A percentile compares a stretch with the other conserved stretches of the same genome.
These are phyloP conservation scores for Phalangium opilio DNA, from an alignment of 2,888 invertebrate species.

Conservation along the genomic window DNA sequence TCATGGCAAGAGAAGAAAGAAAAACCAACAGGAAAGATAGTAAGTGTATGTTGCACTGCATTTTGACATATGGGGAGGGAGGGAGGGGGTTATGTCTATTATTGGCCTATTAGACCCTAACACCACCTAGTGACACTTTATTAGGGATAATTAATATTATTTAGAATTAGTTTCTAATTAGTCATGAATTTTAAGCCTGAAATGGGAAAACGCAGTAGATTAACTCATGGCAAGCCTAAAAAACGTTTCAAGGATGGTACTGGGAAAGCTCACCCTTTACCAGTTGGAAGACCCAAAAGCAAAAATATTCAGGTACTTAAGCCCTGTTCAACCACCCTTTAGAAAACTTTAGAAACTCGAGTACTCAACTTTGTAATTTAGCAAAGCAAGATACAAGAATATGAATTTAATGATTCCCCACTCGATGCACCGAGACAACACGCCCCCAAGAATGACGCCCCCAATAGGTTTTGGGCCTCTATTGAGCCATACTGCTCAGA, in stretches of 20 bases:
- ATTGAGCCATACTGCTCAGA: conserved; percentile 86
- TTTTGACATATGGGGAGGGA: too few relatives aligned
- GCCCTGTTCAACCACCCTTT: neutral
- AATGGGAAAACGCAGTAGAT: conserved; percentile 38
- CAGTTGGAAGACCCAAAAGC: conserved; percentile 26
- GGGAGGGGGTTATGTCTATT: too few relatives aligned
- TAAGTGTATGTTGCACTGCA: too few relatives aligned
- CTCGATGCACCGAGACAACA: conserved; percentile 27
- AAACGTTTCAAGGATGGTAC: conserved; percentile 34
- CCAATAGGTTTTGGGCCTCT: conserved; percentile 87
- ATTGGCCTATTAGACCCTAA: too few relatives aligned
- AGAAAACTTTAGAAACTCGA: too few relatives aligned
- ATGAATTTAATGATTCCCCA: conserved; percentile 15
- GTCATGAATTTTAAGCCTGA: conserved; percentile 27
- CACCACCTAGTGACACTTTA: too few relatives aligned
- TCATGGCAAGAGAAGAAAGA: conserved; percentile 38
- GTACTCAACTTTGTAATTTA: too few relatives aligned
- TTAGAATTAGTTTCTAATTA: too few relatives aligned
- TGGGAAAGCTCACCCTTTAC: conserved; percentile 23
- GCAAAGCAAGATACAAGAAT: conserved; percentile 15
- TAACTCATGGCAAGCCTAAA: conserved; percentile 40
- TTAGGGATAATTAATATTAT: too few relatives aligned
- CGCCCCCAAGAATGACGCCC: conserved; percentile 75
- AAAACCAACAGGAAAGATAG: conserved; percentile 22
- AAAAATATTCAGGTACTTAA: conserved; percentile 23